Evolutionary conservation across 1,140 invertebrate species (phyloP), one percentile per base, ranked within the genome.

Genomic region (Belonocnema kinseyi): DNA sequence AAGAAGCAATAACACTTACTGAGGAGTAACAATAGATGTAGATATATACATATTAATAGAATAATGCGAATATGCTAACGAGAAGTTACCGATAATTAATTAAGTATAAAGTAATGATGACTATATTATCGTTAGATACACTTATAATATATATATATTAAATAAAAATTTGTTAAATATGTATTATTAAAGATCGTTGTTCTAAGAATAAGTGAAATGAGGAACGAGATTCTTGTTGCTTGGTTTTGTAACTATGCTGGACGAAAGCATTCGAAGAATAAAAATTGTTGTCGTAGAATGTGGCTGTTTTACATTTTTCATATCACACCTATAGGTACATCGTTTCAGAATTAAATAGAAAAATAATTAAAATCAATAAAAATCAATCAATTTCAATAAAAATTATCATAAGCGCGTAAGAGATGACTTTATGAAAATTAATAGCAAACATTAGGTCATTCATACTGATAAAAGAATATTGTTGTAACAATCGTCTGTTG

Each of bases 171-270:
- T 89, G 87, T 89, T 89, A 87, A 88, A 89, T 87, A 89, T 89
- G 84, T 89, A 88, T 76, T 81, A 88, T 81, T 82, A 82, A 83
- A 71, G 72, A 83, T 73, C 75, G 78, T 86, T 80, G 80, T 86
- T 82, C 50, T 83, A 81, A 82, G 83, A 75, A 79, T 80, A 82
- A 74, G 51, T 81, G 53, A 84, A 85, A 56, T 17, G 26, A 74
- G 26, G 82, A 53, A 85, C 75, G 80, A 86, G 77, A 85, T 86
- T 86, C 82, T 90, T 91, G 90, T 91, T 92, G 90, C 91, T 91
- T 91, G 84, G 87, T 92, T 92, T 92, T 92, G 88, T 92, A 91
- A 92, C 89, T 86, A 88, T 91, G 90, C 90, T 90, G 89, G 83
- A 85, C 61, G 81, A 88, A 88, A 91, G 87, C 83, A 88, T 87